Evolutionary conservation across 2,888 invertebrate genomes (phyloP).

Genomic region (Aspidiotus destructor): DNA sequence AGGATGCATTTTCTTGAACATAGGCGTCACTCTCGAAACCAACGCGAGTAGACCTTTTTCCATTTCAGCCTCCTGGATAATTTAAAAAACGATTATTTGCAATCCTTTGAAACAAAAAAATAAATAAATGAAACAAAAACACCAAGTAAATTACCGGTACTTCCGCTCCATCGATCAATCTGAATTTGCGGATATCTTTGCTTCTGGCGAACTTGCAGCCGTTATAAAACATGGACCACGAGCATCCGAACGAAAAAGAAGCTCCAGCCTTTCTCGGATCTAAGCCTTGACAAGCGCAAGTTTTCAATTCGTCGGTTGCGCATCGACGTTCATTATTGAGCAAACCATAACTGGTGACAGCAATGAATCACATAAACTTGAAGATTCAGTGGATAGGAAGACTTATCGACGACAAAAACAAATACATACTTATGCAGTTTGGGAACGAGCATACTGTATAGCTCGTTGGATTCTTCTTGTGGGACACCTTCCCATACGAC

Average conservation of each 20-base stretch:
- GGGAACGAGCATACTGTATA: conserved; percentile 73
- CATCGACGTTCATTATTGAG: conserved; percentile 53
- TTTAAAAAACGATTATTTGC: conserved; percentile 7
- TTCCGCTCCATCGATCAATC: conserved; percentile 76
- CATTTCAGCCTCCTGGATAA: conserved; percentile 63
- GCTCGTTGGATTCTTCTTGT: conserved; percentile 65
- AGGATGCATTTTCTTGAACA: conserved; percentile 80
- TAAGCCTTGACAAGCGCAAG: conserved; percentile 92
- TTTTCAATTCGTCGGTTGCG: conserved; percentile 79
- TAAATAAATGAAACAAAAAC: too few species aligned
- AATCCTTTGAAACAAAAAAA: conserved; percentile 3
- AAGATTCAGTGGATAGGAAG: neutral
- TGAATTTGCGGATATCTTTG: conserved; percentile 82
- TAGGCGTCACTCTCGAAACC: conserved; percentile 73
- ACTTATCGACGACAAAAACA: neutral
- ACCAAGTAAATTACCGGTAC: conserved; percentile 41
- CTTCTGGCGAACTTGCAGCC: conserved; percentile 95
- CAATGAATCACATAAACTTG: neutral
- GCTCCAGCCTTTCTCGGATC: conserved; percentile 83
- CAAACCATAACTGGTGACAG: conserved; percentile 64
- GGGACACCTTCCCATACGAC: conserved; percentile 94
- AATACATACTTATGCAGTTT: conserved; percentile 56
- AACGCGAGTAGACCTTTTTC: conserved; percentile 81
- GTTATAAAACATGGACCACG: conserved; percentile 98
- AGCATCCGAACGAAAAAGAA: conserved; percentile 92